Conservation (phyloP, 1,140 invertebrate genomes). For the Cotesia typhae region DNA sequence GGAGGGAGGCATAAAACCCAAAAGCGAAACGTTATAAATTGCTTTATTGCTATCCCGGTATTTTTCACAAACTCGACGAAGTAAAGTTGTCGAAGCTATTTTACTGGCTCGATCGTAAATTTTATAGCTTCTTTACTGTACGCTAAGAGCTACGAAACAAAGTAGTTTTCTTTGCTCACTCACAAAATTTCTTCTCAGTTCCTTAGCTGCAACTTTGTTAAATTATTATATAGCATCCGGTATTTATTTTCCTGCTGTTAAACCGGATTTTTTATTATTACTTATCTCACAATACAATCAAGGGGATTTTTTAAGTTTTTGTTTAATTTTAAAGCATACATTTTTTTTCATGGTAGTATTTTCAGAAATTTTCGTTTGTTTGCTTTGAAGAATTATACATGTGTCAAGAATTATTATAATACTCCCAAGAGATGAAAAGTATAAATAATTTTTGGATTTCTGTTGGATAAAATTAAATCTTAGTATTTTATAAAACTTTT, state of each 20-base stretch:
- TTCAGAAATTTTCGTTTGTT: too few relatives aligned
- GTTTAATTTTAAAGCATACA: background rate
- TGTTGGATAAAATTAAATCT: too few relatives aligned
- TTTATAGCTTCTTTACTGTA: constrained; percentile 42
- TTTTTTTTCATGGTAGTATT: background rate
- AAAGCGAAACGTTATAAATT: constrained; percentile 40
- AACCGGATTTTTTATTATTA: background rate
- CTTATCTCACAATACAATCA: background rate
- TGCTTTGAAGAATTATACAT: too few relatives aligned
- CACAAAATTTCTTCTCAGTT: constrained; percentile 19
- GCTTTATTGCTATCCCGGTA: constrained; percentile 48
- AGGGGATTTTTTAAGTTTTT: background rate
- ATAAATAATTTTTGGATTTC: too few relatives aligned
- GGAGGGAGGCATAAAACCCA: background rate
- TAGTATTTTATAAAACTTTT: too few relatives aligned
- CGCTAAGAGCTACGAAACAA: constrained; percentile 10
- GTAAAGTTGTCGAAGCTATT: constrained; percentile 53
- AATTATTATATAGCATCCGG: constrained; percentile 27
- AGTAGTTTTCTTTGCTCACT: constrained; percentile 18
- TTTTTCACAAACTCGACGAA: constrained; percentile 47
- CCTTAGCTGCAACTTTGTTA: constrained; percentile 5
- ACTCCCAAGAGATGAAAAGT: too few relatives aligned
- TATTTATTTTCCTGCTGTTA: background rate
- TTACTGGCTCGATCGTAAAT: constrained; percentile 48
- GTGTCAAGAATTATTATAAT: too few relatives aligned